Evolutionary conservation across 1,140 invertebrate species (phyloP).

Genomic region (Eufriesea mexicana): DNA sequence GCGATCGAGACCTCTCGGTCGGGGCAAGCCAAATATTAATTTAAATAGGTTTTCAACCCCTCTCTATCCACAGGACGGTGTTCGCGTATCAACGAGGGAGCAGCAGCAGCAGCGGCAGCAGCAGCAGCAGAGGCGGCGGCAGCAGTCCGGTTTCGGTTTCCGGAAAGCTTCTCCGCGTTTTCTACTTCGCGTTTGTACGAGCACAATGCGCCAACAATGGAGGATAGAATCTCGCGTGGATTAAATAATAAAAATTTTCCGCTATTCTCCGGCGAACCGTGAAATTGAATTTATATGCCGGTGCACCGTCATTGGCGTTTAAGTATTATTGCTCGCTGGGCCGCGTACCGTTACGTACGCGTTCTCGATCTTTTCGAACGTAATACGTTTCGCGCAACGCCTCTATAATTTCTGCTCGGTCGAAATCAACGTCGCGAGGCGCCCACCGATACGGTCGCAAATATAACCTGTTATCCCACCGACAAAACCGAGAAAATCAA

Average conservation of each 20-base stretch:
- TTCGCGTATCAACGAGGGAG: slow-evolving; percentile 33
- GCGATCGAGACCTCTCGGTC: slow-evolving; percentile 39
- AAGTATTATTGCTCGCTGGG: slow-evolving; percentile 26
- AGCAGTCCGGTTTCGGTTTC: neutral
- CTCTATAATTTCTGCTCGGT: neutral
- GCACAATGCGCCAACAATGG: slow-evolving; percentile 59
- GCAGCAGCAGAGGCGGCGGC: too few relatives aligned
- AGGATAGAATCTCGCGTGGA: slow-evolving; percentile 46
- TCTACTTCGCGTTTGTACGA: slow-evolving; percentile 33
- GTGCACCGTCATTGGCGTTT: slow-evolving; percentile 38
- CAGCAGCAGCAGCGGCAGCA: too few relatives aligned
- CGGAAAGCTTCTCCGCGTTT: slow-evolving; percentile 20
- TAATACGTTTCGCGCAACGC: slow-evolving; percentile 5
- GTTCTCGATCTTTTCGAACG: neutral
- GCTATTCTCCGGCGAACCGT: slow-evolving; percentile 23
- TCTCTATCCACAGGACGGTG: slow-evolving; percentile 18
- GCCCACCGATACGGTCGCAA: too few relatives aligned
- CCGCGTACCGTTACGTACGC: neutral
- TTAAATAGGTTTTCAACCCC: slow-evolving; percentile 70
- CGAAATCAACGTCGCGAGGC: neutral
- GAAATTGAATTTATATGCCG: slow-evolving; percentile 51
- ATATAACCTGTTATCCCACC: neutral
- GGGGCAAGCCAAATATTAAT: slow-evolving; percentile 77
- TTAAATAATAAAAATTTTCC: slow-evolving; percentile 66
- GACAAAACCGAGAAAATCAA: neutral